Conservation (phyloP, 2,797 vertebrate genomes). For the Alosa sapidissima region DNA sequence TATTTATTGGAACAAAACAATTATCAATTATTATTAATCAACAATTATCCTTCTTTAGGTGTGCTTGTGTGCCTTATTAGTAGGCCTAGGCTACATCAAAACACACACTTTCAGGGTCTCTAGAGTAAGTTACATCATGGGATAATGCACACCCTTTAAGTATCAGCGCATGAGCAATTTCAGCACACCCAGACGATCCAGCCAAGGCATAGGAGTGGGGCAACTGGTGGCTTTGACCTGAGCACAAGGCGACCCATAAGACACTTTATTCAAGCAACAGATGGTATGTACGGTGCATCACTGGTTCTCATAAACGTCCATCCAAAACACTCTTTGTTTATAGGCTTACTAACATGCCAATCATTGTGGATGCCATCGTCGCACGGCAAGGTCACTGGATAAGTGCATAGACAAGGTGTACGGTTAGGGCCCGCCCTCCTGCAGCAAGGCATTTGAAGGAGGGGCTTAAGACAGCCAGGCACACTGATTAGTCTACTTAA, state of each 20-base stretch:
- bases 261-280: conserved; percentile 32
- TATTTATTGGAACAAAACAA: too few species aligned
- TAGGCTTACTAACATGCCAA: conserved; percentile 39
- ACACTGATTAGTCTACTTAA: conserved; percentile 45
- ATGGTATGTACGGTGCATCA: conserved; percentile 22
- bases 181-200: background rate
- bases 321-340: background rate
- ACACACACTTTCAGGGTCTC: background rate
- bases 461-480: conserved; percentile 19
- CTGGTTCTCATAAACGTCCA: conserved; percentile 35
- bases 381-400: conserved; percentile 60
- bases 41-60: too few species aligned
- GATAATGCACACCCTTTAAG: background rate
- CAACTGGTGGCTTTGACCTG: background rate
- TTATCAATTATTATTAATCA: too few species aligned
- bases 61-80: too few species aligned
- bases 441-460: conserved; percentile 48
- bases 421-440: conserved; percentile 45
- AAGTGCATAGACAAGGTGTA: conserved; percentile 22
- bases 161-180: background rate
- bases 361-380: conserved; percentile 47
- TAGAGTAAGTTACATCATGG: background rate
- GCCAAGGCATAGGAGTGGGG: background rate
- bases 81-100: background rate
- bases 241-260: background rate